These are phyloP conservation scores for Atta texana DNA, from an alignment of 1,140 invertebrate genomes.

Conservation along the genomic window DNA sequence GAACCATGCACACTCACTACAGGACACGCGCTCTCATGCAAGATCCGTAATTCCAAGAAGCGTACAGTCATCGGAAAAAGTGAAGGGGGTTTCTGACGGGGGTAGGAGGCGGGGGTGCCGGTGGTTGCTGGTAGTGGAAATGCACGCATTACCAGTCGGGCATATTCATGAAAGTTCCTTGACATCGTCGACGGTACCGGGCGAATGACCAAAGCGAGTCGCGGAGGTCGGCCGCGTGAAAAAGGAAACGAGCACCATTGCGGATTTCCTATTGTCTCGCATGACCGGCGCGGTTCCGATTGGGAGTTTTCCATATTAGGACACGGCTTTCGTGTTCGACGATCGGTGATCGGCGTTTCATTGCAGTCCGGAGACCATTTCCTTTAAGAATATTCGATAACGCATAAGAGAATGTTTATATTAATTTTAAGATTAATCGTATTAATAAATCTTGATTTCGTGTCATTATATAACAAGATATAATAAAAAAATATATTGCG, in stretches of 20 bases:
- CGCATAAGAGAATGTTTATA: not conserved
- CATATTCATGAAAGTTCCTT: slow-evolving; percentile 80
- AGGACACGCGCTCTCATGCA: slow-evolving; percentile 66
- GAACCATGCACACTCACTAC: slow-evolving; percentile 21
- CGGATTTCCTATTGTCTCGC: slow-evolving; percentile 46
- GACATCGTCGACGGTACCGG: slow-evolving; percentile 72
- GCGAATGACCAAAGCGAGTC: slow-evolving; percentile 65
- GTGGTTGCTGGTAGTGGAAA: slow-evolving; percentile 69
- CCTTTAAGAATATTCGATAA: not conserved
- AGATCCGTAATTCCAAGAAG: slow-evolving; percentile 83
- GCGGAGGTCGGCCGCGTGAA: slow-evolving; percentile 38
- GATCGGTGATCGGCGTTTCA: not conserved
- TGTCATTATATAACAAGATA: not conserved
- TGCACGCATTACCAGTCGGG: slow-evolving; percentile 69
- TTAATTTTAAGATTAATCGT: not conserved
- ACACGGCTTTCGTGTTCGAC: not conserved
- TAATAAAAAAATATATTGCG: not conserved
- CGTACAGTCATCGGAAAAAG: slow-evolving; percentile 84
- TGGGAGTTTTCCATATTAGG: slow-evolving; percentile 33
- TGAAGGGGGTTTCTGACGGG: slow-evolving; percentile 67
- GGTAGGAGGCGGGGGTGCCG: slow-evolving; percentile 20
- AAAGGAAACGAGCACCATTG: slow-evolving; percentile 49
- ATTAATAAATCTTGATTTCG: not conserved
- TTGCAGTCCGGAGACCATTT: not conserved
- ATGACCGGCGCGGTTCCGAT: slow-evolving; percentile 1